phyloP scores from a whole-genome alignment of 2,888 invertebrate genomes.

The Phaedon cochleariae region DNA sequence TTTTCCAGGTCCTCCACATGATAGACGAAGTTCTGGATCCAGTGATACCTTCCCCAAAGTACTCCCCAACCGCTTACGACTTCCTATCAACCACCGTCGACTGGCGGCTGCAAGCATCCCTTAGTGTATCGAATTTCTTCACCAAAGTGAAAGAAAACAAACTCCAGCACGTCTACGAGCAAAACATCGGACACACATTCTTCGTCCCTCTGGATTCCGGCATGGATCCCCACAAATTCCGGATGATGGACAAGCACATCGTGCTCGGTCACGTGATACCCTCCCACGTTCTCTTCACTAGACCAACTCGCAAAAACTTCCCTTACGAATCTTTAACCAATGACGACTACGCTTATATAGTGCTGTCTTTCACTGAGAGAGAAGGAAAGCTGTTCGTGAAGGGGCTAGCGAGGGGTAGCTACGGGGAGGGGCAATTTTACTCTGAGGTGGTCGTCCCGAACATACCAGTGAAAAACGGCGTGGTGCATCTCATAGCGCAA shows the following conservation, averaged over 20 bases:
- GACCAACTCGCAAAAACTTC: constrained; percentile 75
- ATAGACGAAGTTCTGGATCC: constrained; percentile 87
- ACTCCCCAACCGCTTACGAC: constrained; percentile 78
- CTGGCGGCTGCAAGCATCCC: constrained; percentile 39
- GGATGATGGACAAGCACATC: constrained; percentile 80
- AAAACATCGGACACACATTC: constrained; percentile 82
- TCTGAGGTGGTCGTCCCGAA: constrained; percentile 84
- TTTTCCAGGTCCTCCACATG: constrained; percentile 79
- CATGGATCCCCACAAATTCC: constrained; percentile 69
- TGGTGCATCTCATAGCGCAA: constrained; percentile 88
- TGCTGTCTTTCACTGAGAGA: constrained; percentile 75
- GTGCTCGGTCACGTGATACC: constrained; percentile 89
- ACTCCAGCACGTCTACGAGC: constrained; percentile 72
- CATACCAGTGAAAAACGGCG: constrained; percentile 90
- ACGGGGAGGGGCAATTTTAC: constrained; percentile 80
- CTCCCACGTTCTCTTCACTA: constrained; percentile 83
- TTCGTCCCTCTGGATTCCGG: constrained; percentile 89
- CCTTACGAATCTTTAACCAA: constrained; percentile 82
- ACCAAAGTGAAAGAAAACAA: constrained; percentile 75
- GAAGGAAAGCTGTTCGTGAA: constrained; percentile 77
- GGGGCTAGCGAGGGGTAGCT: constrained; percentile 67
- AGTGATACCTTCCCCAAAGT: constrained; percentile 66
- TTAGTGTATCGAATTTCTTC: constrained; percentile 65
- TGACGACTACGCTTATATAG: constrained; percentile 82
- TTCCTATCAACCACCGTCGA: constrained; percentile 72